Evolutionary conservation across 2,113 vertebrate genomes (phyloP), one percentile per base, ranked within the genome.

Genomic region (Pluvianellus socialis): DNA sequence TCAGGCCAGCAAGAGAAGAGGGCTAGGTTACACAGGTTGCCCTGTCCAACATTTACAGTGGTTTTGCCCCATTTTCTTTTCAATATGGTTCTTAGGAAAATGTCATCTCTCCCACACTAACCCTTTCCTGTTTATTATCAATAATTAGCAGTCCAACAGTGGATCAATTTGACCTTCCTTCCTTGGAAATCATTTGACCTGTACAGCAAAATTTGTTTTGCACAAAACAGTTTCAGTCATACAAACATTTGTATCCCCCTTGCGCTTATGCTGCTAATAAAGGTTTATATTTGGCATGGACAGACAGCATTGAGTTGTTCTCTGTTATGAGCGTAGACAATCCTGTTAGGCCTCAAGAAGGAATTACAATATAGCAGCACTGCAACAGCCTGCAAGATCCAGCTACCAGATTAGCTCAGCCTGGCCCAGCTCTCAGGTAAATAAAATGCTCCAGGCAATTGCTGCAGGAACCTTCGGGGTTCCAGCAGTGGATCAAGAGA

Each of bases 241-340:
- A n/a, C 47, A 74, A 38, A 16, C 23, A 47, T 56, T 24, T 93
- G 75, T 80, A 80, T 22, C 19, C 20, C 62, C 23, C 50, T 47
- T 40, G 71, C 0, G 32, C 68, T 84, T 75, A 27, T 89, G 76
- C 67, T 88, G 88, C 94, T 94, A 93, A 95, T 92, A 95, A 97
- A 96, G 63, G n/a, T 90, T 96, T 94, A 11, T 85, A 75, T 83
- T 71, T 90, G 82, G 67, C 94, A 95, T 42, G 65, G 70, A 79
- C 13, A 72, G 22, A 44, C 10, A 86, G 76, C 62, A 49, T 2
- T 20, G 73, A 87, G 65, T 84, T 90, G 47, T 79, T 74, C 53
- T 86, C 63, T 86, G 44, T 91, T 88, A 47, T 0, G 0, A 86
- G 42, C 1, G 3, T 1, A 80, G 44, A 61, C 49, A 45, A 67